Evolutionary conservation across 2,888 invertebrate species (phyloP).

Genomic region (Andrena trimmerana): DNA sequence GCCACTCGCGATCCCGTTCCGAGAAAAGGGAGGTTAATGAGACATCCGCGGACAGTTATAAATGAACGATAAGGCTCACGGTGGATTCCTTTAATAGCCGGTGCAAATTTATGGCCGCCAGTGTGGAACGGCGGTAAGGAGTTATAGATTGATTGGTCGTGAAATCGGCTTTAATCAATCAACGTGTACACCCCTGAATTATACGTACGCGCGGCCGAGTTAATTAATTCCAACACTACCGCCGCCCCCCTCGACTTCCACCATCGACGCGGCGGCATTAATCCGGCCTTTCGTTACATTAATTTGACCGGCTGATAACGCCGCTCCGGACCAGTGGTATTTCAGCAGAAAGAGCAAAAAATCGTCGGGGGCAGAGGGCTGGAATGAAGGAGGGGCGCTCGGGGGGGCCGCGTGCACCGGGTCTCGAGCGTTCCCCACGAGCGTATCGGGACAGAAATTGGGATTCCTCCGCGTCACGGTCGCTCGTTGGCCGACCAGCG

Average conservation of each 20-base stretch:
- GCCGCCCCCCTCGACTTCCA: constrained; percentile 28
- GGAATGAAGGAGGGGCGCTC: neutral
- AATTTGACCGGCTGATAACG: constrained; percentile 50
- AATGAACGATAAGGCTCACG: constrained; percentile 70
- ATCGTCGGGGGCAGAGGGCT: neutral
- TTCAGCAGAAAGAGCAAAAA: constrained; percentile 10
- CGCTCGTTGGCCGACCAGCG: constrained; percentile 40
- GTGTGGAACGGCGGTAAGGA: constrained; percentile 37
- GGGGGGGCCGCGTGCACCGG: neutral
- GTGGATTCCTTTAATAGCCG: constrained; percentile 66
- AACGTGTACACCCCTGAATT: constrained; percentile 48
- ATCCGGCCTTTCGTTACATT: constrained; percentile 52
- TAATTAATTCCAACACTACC: constrained; percentile 68
- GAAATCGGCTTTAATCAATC: constrained; percentile 69
- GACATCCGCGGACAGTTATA: constrained; percentile 72
- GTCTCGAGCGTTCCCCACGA: constrained; percentile 3
- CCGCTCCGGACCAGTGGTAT: constrained; percentile 10
- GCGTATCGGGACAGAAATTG: constrained; percentile 43
- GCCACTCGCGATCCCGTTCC: constrained; percentile 55
- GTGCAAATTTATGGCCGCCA: constrained; percentile 65
- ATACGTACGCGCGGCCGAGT: constrained; percentile 41
- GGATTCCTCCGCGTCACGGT: constrained; percentile 25
- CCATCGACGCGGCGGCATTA: constrained; percentile 28
- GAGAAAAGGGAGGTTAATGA: constrained; percentile 69
- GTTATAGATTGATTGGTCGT: constrained; percentile 68